Evolutionary conservation across 2,888 invertebrate genomes (phyloP), one percentile per base, ranked within the genome.

Genomic region (Sthenelais limicola): DNA sequence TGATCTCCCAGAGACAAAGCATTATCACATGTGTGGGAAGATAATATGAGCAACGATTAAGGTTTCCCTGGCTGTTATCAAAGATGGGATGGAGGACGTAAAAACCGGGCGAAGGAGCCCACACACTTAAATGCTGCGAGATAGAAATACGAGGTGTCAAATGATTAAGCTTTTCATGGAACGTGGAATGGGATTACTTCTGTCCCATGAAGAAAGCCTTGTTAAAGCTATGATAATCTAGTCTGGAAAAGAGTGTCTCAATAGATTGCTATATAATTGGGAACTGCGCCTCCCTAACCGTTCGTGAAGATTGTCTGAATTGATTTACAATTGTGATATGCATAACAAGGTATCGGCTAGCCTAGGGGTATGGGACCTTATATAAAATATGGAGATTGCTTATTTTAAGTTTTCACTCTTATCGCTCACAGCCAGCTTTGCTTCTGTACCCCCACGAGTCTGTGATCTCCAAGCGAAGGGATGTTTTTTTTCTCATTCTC

Each of bases 341-440:
- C 56, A 56, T 56, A 56, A 56, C 56, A 56, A 56, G 56, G 56
- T 56, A 56, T 56, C 56, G 32, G 32, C 56, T 21, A 21, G 56
- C 56, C 56, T 28, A 2, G 56, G 28, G 32, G 18, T 32, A 7
- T 15, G 56, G 56, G 32, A 12, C 30, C 32, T n/a, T 3, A n/a
- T n/a, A 56, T 56, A 56, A 56, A 56, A 56, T 56, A 56, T 56
- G 56, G 56, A 56, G 56, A 56, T 56, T 56, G 56, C 56, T 33
- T 56, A 56, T 56, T 56, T 56, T 56, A 30, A 56, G 32, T 28
- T n/a, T 32, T 32, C 56, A 56, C 56, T 56, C 56, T n/a, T 56
- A 56, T 56, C 56, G 18, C 32, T 28, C 32, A 32, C 32, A 5
- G 18, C 30, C 56, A 30, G n/a, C n/a, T n/a, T n/a, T 56, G 30